Percentiles rank a stretch among this genome's conserved stretches.
Conservation (phyloP, 1,140 invertebrate genomes). For the Agrypnia vestita region DNA sequence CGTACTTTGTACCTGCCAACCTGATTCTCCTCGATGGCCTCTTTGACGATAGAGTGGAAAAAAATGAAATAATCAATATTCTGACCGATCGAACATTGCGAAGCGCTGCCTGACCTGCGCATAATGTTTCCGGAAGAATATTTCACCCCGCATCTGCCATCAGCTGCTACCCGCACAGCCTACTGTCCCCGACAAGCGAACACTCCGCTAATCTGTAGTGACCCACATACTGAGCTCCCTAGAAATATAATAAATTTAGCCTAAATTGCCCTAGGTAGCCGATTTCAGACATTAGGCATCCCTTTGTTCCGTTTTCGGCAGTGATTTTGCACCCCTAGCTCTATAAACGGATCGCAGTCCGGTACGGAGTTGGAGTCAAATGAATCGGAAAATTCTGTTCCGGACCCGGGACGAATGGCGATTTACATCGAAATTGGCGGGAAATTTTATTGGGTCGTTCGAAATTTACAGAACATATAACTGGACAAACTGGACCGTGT, state of each 20-base stretch:
- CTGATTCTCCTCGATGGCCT: too few relatives aligned
- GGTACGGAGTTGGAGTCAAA: slow-evolving; percentile 49
- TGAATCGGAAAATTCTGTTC: slow-evolving; percentile 59
- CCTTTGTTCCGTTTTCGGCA: slow-evolving; percentile 35
- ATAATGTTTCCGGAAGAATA: too few relatives aligned
- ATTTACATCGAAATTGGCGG: slow-evolving; percentile 50
- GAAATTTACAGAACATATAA: not conserved
- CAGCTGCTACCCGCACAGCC: too few relatives aligned
- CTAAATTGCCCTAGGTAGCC: slow-evolving; percentile 29
- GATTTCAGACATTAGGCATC: slow-evolving; percentile 37
- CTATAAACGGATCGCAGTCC: slow-evolving; percentile 6
- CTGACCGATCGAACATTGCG: too few relatives aligned
- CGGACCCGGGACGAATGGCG: slow-evolving; percentile 48
- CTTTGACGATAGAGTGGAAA: too few relatives aligned
- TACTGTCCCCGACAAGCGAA: too few relatives aligned
- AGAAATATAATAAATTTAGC: slow-evolving; percentile 36
- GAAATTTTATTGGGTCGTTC: slow-evolving; percentile 11
- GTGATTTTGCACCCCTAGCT: slow-evolving; percentile 49
- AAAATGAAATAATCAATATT: too few relatives aligned
- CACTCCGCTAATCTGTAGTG: slow-evolving; percentile 14
- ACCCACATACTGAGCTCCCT: slow-evolving; percentile 30
- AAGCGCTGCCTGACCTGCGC: too few relatives aligned
- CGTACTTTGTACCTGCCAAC: too few relatives aligned
- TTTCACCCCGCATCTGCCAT: too few relatives aligned
- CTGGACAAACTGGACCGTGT: too few relatives aligned